Evolutionary conservation across 2,113 vertebrate genomes (phyloP).

Genomic region (Mus musculus): GRCm39 chr17:63316001-63316500

Average conservation of each 20-base stretch:
- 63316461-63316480: not conserved
- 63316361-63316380: not conserved
- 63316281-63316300: not conserved
- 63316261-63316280: not conserved
- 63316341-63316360: not conserved
- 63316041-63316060: conserved; percentile 70
- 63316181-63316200: conserved; percentile 82
- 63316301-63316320: not conserved
- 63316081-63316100: not conserved
- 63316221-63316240: conserved; percentile 52
- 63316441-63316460: not conserved
- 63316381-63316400: not conserved
- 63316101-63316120: conserved; percentile 58
- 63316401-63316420: not conserved
- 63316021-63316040: conserved; percentile 85
- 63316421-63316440: not conserved
- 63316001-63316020: conserved; percentile 88
- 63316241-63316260: not conserved
- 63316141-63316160: conserved; percentile 65
- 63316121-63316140: conserved; percentile 59
- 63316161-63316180: conserved; percentile 73
- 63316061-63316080: conserved; percentile 59
- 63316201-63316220: conserved; percentile 72
- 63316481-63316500: not conserved
- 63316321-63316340: not conserved